Evolutionary conservation across 2,113 vertebrate genomes (phyloP), one percentile per base, ranked within the genome.

Genomic region (Nesoenas mayeri): DNA sequence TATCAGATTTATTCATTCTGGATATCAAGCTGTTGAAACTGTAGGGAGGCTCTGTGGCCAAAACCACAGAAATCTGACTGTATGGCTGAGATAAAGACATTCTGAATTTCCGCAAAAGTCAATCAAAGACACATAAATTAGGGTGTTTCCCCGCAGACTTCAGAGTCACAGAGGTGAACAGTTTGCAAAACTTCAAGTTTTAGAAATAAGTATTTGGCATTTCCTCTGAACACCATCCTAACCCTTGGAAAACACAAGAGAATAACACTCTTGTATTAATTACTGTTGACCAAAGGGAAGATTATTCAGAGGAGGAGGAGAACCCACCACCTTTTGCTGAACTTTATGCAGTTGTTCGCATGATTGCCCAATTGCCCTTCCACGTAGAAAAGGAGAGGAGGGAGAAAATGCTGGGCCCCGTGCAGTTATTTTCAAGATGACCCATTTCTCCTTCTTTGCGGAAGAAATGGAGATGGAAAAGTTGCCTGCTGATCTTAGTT

Each of bases 1-100:
- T 47, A 90, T 92, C 91, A 95, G 81, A 94, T 97, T 96, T 96
- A 97, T 95, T 95, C 84, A 77, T 93, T 94, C 75, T 96, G 88
- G 81, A 72, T 93, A 96, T 91, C 65, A 50, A 92, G 75, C 50
- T 89, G 81, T 84, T 96, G 95, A 97, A 97, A 74, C 79, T 62
- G 60, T 73, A 69, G 86, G 77, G 84, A 97, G 80, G 82, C 50
- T 79, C 79, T 72, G 78, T 92, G 94, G 94, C 92, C 92, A 91
- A 97, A 97, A 58, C 84, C 91, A 85, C 86, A 90, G 95, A 92
- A 95, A 95, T 79, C 90, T 61, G 80, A 58, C 78, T 79, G 71
- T 56, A 21, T 50, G 88, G 70, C 34, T 88, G 93, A 80, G 91
- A 96, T 96, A 96, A 97, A 95, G 95, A 85, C 93, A 61, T 94